These are phyloP conservation scores for Tylochromis polylepis DNA, from an alignment of 2,113 vertebrate species.

Conservation along the genomic window DNA sequence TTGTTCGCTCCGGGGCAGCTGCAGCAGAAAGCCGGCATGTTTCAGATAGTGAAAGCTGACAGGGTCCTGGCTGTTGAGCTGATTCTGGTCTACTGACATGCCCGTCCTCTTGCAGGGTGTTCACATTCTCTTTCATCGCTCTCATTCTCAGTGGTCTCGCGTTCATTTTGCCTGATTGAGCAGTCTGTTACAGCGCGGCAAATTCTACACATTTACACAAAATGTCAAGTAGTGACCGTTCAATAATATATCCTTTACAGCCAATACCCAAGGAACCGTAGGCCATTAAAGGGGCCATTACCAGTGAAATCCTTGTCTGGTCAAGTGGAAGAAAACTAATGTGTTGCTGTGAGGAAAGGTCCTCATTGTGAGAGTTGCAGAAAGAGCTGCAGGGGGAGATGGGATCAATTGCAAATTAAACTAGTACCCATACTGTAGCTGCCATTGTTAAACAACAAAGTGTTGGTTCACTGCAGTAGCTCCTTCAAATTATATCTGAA, in stretches of 20 bases:
- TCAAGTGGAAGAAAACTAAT: constrained; percentile 55
- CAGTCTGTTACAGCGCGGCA: constrained; percentile 1
- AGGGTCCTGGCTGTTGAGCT: constrained; percentile 30
- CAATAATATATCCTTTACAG: constrained; percentile 50
- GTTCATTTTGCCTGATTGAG: constrained; percentile 40
- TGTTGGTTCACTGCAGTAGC: not conserved
- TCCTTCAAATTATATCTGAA: not conserved
- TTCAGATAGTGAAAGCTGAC: constrained; percentile 17
- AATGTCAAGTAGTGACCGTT: constrained; percentile 44
- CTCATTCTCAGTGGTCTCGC: not conserved
- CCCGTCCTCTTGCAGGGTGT: not conserved
- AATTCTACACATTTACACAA: constrained; percentile 39
- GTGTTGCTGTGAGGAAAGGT: constrained; percentile 46
- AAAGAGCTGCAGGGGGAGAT: not conserved
- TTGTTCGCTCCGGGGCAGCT: constrained; percentile 37
- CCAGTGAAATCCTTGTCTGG: constrained; percentile 51
- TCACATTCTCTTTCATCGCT: constrained; percentile 20
- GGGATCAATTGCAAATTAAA: constrained; percentile 43
- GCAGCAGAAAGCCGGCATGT: not conserved
- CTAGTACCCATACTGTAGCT: not conserved
- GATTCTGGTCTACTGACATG: constrained; percentile 21
- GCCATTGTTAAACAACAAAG: not conserved
- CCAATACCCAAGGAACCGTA: constrained; percentile 43
- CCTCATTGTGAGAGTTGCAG: constrained; percentile 24
- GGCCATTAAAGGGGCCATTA: constrained; percentile 55